Conservation (phyloP, 2,113 vertebrate species). For the Piaya cayana region DNA sequence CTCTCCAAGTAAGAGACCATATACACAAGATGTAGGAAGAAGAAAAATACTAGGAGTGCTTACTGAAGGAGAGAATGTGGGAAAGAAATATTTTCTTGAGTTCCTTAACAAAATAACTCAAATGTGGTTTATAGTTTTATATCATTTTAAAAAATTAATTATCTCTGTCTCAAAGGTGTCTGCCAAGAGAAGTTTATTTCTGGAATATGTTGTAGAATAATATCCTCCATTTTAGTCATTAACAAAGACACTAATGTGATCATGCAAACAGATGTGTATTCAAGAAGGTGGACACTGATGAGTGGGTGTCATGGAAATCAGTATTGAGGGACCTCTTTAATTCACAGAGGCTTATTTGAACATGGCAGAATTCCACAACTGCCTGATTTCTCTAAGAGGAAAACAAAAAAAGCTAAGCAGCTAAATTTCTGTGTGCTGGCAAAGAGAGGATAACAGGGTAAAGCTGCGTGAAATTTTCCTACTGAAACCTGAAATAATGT, state of each 20-base stretch:
- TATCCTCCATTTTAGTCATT: neutral
- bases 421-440: neutral
- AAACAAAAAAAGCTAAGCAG: neutral
- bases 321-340: neutral
- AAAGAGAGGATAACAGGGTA: neutral
- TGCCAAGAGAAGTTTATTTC: neutral
- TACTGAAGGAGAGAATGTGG: neutral
- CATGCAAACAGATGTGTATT: neutral
- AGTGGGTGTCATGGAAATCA: neutral
- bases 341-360: neutral
- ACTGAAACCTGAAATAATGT: neutral
- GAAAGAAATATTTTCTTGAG: neutral
- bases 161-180: neutral
- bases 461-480: neutral
- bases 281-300: neutral
- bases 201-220: neutral
- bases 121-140: neutral
- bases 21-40: accelerated
- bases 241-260: neutral
- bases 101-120: neutral
- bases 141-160: neutral
- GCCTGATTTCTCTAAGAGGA: neutral
- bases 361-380: neutral
- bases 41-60: neutral
- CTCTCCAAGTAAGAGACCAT: neutral